Base-by-base conservation (phyloP, 2,797 vertebrate genomes). In the Centropyge bicolor region DNA sequence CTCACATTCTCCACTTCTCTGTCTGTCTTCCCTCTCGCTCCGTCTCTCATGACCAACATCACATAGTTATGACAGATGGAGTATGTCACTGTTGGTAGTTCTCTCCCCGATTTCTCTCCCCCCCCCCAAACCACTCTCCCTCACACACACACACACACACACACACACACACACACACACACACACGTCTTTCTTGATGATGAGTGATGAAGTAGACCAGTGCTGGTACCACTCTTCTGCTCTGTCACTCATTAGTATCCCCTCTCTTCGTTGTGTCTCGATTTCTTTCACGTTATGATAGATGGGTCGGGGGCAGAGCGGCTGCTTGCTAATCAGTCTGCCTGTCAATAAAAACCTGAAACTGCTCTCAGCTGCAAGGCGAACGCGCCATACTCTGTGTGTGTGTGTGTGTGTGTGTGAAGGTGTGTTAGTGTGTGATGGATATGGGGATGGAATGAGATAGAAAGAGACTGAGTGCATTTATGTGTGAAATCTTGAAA, bases 161-260 rank as follows among this genome's bases (percentile, higher is more conserved):
- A 4, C 59, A 46, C 62, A 38, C 35, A 7, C 55, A 8, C 64
- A 8, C 54, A 9, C 31, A 4, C 59, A 46, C 62, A 38, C 35
- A 7, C 55, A 8, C 64, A 8, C 24, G 54, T 51, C 59, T 51
- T 13, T 72, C 36, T n/a, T 87, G 82, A 87, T 85, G 76, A 86
- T 80, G 88, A 91, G 73, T 73, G 79, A 90, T 89, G 72, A 65
- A 83, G 76, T 82, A 38, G 81, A 52, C 71, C 74, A 22, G 62
- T 46, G 70, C 74, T 82, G 80, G 49, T 70, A 67, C 74, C 68
- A 81, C 81, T 89, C 46, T 76, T 46, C 61, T 54, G 69, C 81
- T 84, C 83, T 83, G 84, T 85, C 87, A 88, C 78, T 91, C 83
- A 90, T 91, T 89, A 90, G 85, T 72, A 70, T 74, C 85, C 83